phyloP scores from a whole-genome alignment of 2,888 invertebrate species.

The Xanthostigma xanthostigma region DNA sequence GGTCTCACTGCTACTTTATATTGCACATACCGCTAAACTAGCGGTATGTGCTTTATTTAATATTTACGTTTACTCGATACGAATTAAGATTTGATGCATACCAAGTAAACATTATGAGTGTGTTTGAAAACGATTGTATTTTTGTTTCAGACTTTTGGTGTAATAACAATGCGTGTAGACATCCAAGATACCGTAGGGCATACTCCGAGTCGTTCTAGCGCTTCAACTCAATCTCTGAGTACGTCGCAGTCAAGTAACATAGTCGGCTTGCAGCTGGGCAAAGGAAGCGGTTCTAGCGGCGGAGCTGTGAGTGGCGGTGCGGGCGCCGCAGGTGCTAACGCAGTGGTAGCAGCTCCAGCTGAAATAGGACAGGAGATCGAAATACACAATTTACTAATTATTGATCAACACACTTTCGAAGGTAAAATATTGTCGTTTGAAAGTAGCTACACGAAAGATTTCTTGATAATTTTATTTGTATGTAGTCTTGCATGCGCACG shows the following conservation, averaged over 20 bases:
- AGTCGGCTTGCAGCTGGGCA: slow-evolving; percentile 29
- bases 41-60: too few species aligned
- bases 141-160: slow-evolving; percentile 67
- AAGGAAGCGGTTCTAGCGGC: slow-evolving; percentile 30
- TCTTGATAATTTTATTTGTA: neutral
- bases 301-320: slow-evolving; percentile 27
- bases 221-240: slow-evolving; percentile 61
- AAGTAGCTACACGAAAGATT: too few species aligned
- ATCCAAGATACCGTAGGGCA: slow-evolving; percentile 63
- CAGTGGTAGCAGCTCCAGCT: neutral
- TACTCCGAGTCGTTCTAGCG: slow-evolving; percentile 51
- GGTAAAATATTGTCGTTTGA: slow-evolving; percentile 22
- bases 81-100: neutral
- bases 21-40: too few species aligned
- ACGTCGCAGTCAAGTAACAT: slow-evolving; percentile 41
- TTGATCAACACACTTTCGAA: slow-evolving; percentile 96
- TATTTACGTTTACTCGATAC: neutral
- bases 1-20: too few species aligned
- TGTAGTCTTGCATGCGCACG: slow-evolving; percentile 81
- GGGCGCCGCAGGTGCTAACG: slow-evolving; percentile 25
- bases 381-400: slow-evolving; percentile 74
- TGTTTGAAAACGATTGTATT: neutral
- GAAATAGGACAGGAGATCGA: slow-evolving; percentile 76
- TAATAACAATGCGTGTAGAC: slow-evolving; percentile 81
- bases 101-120: neutral